Conservation (phyloP, 2,888 invertebrate species). For the Amiota communis region DNA sequence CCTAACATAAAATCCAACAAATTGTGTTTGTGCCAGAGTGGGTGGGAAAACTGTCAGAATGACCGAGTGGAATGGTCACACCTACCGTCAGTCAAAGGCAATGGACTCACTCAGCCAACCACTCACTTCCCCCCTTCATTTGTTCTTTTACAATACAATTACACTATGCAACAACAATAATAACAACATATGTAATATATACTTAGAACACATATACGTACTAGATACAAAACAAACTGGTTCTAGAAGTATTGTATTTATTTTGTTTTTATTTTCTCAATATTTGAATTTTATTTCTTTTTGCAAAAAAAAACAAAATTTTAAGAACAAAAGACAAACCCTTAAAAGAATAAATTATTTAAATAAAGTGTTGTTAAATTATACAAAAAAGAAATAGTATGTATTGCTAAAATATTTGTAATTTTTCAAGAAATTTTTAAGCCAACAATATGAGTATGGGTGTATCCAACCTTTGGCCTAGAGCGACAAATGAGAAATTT, state of each 20-base stretch:
- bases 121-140: neutral
- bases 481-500: no score
- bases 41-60: constrained; percentile 71
- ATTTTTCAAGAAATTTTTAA: no score
- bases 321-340: no score
- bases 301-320: neutral
- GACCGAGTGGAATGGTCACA: constrained; percentile 71
- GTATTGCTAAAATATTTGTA: no score
- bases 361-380: no score
- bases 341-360: no score
- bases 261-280: no score
- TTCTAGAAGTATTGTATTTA: neutral
- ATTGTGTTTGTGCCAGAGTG: constrained; percentile 68
- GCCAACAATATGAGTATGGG: no score
- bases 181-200: neutral
- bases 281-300: no score
- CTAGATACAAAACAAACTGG: constrained; percentile 25
- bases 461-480: no score
- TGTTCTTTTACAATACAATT: constrained; percentile 12
- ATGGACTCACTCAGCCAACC: constrained; percentile 28
- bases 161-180: neutral
- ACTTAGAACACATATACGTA: no score
- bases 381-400: no score
- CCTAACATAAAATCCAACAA: constrained; percentile 67
- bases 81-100: constrained; percentile 68